These are phyloP conservation scores for Ambastaia sidthimunki DNA, from an alignment of 2,797 vertebrate species.

Conservation along the genomic window DNA sequence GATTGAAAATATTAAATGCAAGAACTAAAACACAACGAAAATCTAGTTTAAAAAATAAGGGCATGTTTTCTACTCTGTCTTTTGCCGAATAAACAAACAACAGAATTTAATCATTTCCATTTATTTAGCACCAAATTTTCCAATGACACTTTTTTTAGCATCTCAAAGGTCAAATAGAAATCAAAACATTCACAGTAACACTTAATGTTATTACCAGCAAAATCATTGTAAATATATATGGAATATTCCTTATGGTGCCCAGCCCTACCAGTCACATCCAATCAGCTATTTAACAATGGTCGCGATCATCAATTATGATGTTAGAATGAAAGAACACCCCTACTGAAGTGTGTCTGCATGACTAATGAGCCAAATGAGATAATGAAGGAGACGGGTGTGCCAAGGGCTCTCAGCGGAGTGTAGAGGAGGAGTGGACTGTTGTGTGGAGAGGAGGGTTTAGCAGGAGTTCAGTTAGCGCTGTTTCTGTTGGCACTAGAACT, in stretches of 20 bases:
- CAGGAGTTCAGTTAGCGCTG: conserved; percentile 62
- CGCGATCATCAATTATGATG: conserved; percentile 50
- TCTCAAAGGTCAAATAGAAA: not conserved
- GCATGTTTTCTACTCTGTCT: too few species aligned
- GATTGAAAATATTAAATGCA: too few species aligned
- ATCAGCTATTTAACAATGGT: conserved; percentile 48
- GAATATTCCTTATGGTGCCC: not conserved
- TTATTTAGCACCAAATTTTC: not conserved
- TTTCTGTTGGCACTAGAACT: conserved; percentile 49
- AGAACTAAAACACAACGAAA: too few species aligned
- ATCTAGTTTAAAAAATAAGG: too few species aligned
- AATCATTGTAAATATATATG: not conserved
- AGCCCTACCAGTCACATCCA: conserved; percentile 6
- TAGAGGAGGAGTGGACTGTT: conserved; percentile 39
- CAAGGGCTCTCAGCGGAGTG: conserved; percentile 42
- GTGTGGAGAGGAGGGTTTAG: conserved; percentile 42
- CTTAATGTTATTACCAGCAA: not conserved
- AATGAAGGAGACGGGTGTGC: conserved; percentile 53
- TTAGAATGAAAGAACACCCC: conserved; percentile 54
- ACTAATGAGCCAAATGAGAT: conserved; percentile 64
- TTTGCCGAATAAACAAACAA: not conserved
- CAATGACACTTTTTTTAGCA: not conserved
- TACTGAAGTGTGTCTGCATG: conserved; percentile 58
- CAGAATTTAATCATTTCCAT: not conserved
- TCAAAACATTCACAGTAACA: not conserved